Conservation (phyloP, 37 sponge, comb jelly and placozoan genomes). For the Bolinopsis microptera region DNA sequence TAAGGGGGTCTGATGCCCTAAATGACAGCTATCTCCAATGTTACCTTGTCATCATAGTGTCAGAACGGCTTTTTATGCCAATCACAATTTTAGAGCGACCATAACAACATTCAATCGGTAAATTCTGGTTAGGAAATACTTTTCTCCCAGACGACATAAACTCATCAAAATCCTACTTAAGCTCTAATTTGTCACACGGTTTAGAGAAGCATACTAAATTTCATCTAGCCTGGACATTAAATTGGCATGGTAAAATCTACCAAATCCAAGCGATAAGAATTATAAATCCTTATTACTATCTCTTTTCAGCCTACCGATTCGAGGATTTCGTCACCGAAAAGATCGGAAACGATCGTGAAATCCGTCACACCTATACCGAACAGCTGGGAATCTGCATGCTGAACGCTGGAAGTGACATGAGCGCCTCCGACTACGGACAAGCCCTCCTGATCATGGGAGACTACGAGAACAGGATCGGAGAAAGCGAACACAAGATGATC, state of each 20-base stretch:
- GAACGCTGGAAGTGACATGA: constrained; percentile 23
- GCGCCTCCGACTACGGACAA: constrained; percentile 25
- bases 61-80: neutral
- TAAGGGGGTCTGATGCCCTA: neutral
- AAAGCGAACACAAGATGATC: constrained; percentile 12
- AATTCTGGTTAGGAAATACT: neutral
- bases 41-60: neutral
- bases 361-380: constrained; percentile 45
- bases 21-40: neutral
- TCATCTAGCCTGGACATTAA: too few relatives aligned
- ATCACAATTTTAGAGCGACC: neutral
- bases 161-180: neutral
- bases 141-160: neutral
- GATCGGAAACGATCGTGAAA: constrained; percentile 27
- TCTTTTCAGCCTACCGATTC: constrained; percentile 14
- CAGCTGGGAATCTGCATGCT: constrained; percentile 38
- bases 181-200: neutral
- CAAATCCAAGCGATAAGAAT: too few relatives aligned
- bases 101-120: neutral
- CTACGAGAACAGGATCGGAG: constrained; percentile 39
- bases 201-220: too few relatives aligned
- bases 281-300: too few relatives aligned
- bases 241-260: too few relatives aligned
- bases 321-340: constrained; percentile 42
- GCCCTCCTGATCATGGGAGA: constrained; percentile 18